Evolutionary conservation across 2,113 vertebrate species (phyloP), one percentile per base, ranked within the genome.

Genomic region (Chlamydotis undulata): DNA sequence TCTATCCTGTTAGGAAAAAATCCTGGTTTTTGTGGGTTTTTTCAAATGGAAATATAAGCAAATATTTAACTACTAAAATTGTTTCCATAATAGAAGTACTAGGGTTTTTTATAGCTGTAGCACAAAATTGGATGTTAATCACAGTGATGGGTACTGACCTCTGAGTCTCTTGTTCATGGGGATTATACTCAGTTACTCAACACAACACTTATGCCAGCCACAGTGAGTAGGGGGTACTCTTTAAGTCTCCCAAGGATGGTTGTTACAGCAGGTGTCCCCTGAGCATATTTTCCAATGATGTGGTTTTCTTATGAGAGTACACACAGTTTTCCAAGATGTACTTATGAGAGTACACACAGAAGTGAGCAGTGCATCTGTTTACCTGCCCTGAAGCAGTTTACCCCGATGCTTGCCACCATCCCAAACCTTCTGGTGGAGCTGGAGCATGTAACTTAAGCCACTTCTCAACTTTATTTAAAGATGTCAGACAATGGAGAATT

Each of bases 281-380:
- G 7, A 0, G 1, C 4, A 4, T 57, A 45, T 28, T 15, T 19
- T 82, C 7, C 31, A 39, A 2, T 35, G 26, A 8, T 2, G 19
- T 63, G 11, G 4, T 28, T 57, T 74, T 84, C 56, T 55, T 59
- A 47, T 4, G 19, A 49, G 15, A 28, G 3, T 22, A 28, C 35
- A 53, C 80, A 37, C 5, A 61, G 6, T 71, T 82, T 87, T 31
- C 31, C 39, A 60, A 47, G 17, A 21, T 35, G 35, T 35, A 35
- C 56, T 55, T 59, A 47, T 4, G 19, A 49, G 15, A 28, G 3
- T 22, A 28, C 35, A 53, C 80, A 37, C 5, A 12, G 33, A 81
- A 83, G 33, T 19, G 8, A 73, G 41, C 43, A 22, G 3, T 28
- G 12, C 7, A 15, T 45, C 24, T 19, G 17, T 83, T 79, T 80